Evolutionary conservation across 2,113 vertebrate species (phyloP).

Genomic region (Eurystomus gularis): DNA sequence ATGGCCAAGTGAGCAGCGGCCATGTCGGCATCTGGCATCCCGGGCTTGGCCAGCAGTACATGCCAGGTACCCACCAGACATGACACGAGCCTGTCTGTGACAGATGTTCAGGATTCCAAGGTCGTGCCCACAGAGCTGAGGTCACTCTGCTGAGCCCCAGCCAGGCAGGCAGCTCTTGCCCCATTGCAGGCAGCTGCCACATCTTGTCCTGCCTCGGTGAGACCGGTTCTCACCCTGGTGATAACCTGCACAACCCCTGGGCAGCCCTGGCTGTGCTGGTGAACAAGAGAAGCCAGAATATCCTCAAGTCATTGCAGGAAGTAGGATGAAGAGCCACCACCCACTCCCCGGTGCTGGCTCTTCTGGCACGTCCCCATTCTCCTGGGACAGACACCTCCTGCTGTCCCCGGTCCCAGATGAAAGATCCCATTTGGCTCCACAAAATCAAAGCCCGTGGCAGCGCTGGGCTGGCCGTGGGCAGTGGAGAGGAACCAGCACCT

Average conservation of each 20-base stretch:
- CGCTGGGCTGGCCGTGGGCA: background rate
- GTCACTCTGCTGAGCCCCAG: background rate
- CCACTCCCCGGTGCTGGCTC: fast-evolving
- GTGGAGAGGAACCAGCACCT: background rate
- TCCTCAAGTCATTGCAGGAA: fast-evolving
- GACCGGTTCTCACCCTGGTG: fast-evolving
- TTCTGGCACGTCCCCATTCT: fast-evolving
- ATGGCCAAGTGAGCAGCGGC: fast-evolving
- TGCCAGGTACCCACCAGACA: too few species aligned
- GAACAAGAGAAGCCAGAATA: background rate
- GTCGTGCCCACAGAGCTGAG: fast-evolving
- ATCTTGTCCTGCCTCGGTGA: fast-evolving
- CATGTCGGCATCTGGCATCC: fast-evolving
- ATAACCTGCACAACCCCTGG: fast-evolving
- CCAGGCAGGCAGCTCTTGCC: background rate
- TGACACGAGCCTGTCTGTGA: background rate
- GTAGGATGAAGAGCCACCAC: fast-evolving
- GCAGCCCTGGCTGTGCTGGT: fast-evolving
- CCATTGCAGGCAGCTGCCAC: background rate
- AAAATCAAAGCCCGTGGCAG: fast-evolving
- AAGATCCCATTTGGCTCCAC: background rate
- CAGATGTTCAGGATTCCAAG: background rate
- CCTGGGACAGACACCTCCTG: fast-evolving
- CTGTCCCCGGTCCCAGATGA: fast-evolving
- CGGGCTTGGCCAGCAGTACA: fast-evolving